Evolutionary conservation across 2,113 vertebrate genomes (phyloP).

Genomic region (Aix galericulata): DNA sequence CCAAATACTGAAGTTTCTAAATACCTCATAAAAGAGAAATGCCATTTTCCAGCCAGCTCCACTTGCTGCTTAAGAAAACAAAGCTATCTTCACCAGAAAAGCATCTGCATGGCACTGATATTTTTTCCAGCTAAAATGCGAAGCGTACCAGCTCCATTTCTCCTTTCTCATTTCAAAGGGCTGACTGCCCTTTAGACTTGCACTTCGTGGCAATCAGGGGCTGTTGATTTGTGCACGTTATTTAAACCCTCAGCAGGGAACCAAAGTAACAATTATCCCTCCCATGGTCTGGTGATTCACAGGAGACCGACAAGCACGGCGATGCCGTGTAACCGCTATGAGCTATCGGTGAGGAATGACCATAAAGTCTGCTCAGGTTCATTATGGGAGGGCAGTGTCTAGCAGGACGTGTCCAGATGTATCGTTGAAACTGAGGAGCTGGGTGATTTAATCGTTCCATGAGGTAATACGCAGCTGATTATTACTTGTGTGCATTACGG

Average conservation of each 20-base stretch:
- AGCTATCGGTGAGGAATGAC: background rate
- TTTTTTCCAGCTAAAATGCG: background rate
- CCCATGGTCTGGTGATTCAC: background rate
- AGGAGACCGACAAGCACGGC: accelerated
- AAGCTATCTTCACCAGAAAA: background rate
- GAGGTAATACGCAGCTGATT: background rate
- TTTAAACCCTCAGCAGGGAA: constrained; percentile 8
- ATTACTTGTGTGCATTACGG: background rate
- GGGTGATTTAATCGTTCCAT: background rate
- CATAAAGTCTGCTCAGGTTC: background rate
- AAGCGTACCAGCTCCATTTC: background rate
- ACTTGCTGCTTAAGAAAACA: background rate
- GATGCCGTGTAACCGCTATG: background rate
- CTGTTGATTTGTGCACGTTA: background rate
- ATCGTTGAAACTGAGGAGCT: background rate
- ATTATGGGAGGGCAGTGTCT: background rate
- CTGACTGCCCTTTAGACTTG: background rate
- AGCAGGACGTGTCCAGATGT: background rate
- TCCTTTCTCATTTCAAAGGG: background rate
- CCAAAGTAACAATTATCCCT: background rate
- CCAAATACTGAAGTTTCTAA: background rate
- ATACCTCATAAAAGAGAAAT: background rate
- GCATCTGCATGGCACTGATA: background rate
- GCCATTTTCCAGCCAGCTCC: background rate
- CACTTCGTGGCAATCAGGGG: background rate